Base-by-base conservation (phyloP, 1,140 invertebrate species). In the Bombus sibiricus region DNA sequence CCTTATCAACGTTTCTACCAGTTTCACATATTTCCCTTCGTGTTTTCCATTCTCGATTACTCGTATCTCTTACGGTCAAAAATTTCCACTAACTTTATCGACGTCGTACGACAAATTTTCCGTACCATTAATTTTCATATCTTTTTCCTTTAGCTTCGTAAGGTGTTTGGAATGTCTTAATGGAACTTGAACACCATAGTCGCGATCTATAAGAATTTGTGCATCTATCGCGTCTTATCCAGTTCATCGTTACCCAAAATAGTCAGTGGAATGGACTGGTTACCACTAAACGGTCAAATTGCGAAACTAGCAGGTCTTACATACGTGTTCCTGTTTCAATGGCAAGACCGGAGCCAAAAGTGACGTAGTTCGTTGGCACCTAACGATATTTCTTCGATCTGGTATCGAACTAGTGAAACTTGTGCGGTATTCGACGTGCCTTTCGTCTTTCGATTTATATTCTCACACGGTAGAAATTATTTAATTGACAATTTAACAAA, bases 361-460 rank as follows among this genome's bases (percentile, higher is more conserved):
- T 83, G 80, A 84, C 77, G 82, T 81, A 68, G 71, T 22, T 43
- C 28, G 25, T 74, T 85, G 84, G 71, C 78, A 81, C 22, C n/a
- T n/a, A 34, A 6, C 43, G 47, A 81, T 74, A 74, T 81, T 79
- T 43, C 32, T 84, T 71, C 37, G 41, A 81, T 77, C 53, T 47
- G 72, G 43, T 64, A 62, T 59, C 76, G 73, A 34, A 62, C 18
- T 53, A 25, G 37, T 74, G 4, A 71, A 80, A 83, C 64, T 25
- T 57, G 3, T 59, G n/a, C n/a, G 13, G 32, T 12, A 39, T 34
- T 66, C 73, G 41, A 15, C 47, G 47, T 8, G 15, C 1, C 34
- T 84, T 84, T 59, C 47, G 10, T n/a, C 25, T 15, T 9, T 12
- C 32, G 13, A 34, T 62, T 8, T 8, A 22, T 41, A 18, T 34